A percentile compares a stretch with the other conserved stretches of the same genome.
phyloP scores from a whole-genome alignment of 2,113 vertebrate genomes.

The Syngnathus floridae region DNA sequence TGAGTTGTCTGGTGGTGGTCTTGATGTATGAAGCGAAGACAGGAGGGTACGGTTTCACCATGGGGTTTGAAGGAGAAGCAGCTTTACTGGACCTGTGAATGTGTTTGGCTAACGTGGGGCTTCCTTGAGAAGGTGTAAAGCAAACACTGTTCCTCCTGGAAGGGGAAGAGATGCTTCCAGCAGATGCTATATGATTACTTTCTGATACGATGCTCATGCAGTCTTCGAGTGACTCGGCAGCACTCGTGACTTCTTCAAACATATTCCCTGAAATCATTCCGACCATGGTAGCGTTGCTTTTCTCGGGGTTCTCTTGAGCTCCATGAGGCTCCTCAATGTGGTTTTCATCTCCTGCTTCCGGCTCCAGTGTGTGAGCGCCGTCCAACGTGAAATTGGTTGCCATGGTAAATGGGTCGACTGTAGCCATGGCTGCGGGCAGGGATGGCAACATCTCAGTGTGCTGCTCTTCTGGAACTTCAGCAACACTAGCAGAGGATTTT shows the following conservation, averaged over 20 bases:
- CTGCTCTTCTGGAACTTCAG: conserved; percentile 66
- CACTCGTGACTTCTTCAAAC: conserved; percentile 39
- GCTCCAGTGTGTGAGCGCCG: conserved; percentile 20
- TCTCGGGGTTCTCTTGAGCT: conserved; percentile 13
- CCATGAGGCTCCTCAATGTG: not conserved
- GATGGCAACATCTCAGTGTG: conserved; percentile 49
- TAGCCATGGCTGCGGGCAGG: conserved; percentile 36
- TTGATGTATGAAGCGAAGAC: conserved; percentile 88
- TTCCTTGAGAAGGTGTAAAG: conserved; percentile 55
- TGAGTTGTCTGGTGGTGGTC: conserved; percentile 91
- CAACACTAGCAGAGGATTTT: conserved; percentile 59
- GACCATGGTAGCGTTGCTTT: conserved; percentile 13
- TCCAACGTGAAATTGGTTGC: conserved; percentile 52
- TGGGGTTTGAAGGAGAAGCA: conserved; percentile 27
- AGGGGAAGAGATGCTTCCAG: conserved; percentile 1
- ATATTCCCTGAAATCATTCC: conserved; percentile 21
- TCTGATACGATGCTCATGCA: conserved; percentile 35
- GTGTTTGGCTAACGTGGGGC: conserved; percentile 69
- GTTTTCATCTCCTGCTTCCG: conserved; percentile 13
- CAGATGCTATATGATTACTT: conserved; percentile 2
- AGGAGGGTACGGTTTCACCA: conserved; percentile 78
- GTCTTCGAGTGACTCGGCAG: conserved; percentile 52
- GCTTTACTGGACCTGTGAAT: conserved; percentile 64
- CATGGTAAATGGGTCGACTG: conserved; percentile 47
- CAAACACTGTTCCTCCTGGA: conserved; percentile 50